Base-by-base conservation (phyloP, 2,888 invertebrate species). In the Hemistola chrysoprasaria region DNA sequence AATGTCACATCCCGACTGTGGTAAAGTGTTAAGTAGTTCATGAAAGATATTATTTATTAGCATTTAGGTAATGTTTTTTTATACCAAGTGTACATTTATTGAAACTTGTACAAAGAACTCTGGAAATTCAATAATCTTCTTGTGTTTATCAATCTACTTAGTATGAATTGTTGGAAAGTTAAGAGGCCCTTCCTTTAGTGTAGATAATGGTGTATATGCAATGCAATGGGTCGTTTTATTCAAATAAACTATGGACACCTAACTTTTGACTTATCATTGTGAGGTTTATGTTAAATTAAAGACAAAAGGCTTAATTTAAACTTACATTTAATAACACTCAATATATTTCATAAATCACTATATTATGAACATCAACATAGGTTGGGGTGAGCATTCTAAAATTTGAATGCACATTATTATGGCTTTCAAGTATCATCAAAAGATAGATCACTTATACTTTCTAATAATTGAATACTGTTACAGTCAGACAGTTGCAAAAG, bases 291-390 rank as follows among this genome's bases (percentile, higher is more conserved):
- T 6, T 6, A 29, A 9, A 16, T 6, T 7, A 3, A n/a, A 8
- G 8, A 16, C 6, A 5, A 16, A n/a, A n/a, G n/a, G n/a, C 16
- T 16, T 16, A 3, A 3, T 16, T 16, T 16, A 3, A 56, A 56
- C 27, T 20, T 47, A 36, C 40, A 44, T 70, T 66, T 84, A 16
- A 3, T 16, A 85, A 85, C 86, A 85, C 82, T 79, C 77, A 80
- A 84, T 86, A 86, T 86, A 85, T 80, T 85, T 76, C 63, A 62
- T 72, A 80, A 81, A 77, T 75, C 63, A 65, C 61, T 70, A 56
- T 65, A n/a, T n/a, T n/a, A 66, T 57, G 65, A 74, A 75, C 72
- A 49, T 48, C 37, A 47, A 49, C 40, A 75, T 64, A 70, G 53
- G 56, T 59, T 50, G 57, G 48, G 39, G 40, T 34, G 38, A 48